Conservation (phyloP, 2,888 invertebrate genomes). For the Rhagonycha lutea region DNA sequence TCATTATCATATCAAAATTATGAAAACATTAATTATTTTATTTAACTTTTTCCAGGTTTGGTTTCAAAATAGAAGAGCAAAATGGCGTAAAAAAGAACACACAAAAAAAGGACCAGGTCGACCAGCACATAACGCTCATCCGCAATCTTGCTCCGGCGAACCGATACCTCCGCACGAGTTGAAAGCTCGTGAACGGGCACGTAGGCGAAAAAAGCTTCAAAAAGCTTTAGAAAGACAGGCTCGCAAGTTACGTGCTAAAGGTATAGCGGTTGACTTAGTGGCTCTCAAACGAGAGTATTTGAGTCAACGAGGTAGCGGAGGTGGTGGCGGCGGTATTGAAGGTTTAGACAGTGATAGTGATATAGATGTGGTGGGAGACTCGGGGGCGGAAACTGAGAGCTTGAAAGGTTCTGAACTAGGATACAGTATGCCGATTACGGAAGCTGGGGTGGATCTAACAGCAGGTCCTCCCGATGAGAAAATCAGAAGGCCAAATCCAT, state of each 20-base stretch:
- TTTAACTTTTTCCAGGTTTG: constrained; percentile 77
- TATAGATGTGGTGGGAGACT: constrained; percentile 85
- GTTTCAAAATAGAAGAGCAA: constrained; percentile 99
- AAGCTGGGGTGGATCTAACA: constrained; percentile 55
- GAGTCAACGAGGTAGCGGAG: constrained; percentile 70
- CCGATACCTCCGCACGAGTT: constrained; percentile 93
- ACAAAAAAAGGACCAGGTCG: constrained; percentile 98
- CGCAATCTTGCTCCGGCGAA: constrained; percentile 95
- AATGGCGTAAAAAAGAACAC: constrained; percentile 99
- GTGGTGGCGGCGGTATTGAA: constrained; percentile 53
- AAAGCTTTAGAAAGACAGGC: constrained; percentile 93
- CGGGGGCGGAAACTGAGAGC: constrained; percentile 73
- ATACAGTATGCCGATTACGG: constrained; percentile 38
- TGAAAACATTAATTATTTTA: neutral
- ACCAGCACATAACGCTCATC: constrained; percentile 97
- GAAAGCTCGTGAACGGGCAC: constrained; percentile 81
- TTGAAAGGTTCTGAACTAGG: constrained; percentile 60
- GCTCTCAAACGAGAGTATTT: constrained; percentile 85
- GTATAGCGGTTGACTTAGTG: constrained; percentile 86
- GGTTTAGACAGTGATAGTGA: constrained; percentile 65
- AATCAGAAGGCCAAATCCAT: constrained; percentile 74
- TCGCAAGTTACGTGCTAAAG: constrained; percentile 87
- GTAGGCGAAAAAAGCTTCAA: constrained; percentile 87
- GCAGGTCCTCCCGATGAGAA: constrained; percentile 55
- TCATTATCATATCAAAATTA: neutral